Evolutionary conservation across 1,140 invertebrate species (phyloP), one percentile per base, ranked within the genome.

Genomic region (Steinernema feltiae): DNA sequence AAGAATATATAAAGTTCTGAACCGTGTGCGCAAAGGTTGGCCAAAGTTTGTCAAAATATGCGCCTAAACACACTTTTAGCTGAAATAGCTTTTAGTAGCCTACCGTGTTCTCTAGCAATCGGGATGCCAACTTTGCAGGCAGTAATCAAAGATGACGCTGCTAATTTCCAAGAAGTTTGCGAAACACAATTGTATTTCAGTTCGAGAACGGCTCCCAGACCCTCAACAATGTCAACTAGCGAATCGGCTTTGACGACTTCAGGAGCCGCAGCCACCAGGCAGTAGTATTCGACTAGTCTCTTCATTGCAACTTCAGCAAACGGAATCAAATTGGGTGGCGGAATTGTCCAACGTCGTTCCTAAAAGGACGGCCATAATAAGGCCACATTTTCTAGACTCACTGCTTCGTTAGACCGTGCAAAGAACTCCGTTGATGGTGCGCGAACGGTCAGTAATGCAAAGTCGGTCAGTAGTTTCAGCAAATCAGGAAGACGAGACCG

Each of bases 101-200:
- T 79, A 89, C 88, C 83, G 85, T 92, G 89, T 80, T 91, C 91
- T 79, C 93, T 90, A 2, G 94, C 94, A 21, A 97, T 89, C 3
- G 94, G 94, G 18, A 98, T 87, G 0, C 93, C 94, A 1, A 91
- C 91, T 74, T 91, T 91, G 48, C 96, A 87, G n/a, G 94, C 90
- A 35, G 89, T 90, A 41, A 94, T 89, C 15, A 95, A 88, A 85
- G 91, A 92, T 73, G 91, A 91, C 27, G 93, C 92, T 1, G 92
- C 91, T 72, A 94, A 86, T 88, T 93, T 92, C 94, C 94, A 95
- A 1, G 93, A 94, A 76, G 90, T 91, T 48, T 91, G 90, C 3
- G 91, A 91, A 0, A 92, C 90, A 86, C 93, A 94, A 73, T 90
- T 89, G 82, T 95, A 95, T 87, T 94, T 94, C 87, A 93, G 89